These are phyloP conservation scores for Zhengitettix transpicula DNA, from an alignment of 2,888 invertebrate genomes.

Conservation along the genomic window DNA sequence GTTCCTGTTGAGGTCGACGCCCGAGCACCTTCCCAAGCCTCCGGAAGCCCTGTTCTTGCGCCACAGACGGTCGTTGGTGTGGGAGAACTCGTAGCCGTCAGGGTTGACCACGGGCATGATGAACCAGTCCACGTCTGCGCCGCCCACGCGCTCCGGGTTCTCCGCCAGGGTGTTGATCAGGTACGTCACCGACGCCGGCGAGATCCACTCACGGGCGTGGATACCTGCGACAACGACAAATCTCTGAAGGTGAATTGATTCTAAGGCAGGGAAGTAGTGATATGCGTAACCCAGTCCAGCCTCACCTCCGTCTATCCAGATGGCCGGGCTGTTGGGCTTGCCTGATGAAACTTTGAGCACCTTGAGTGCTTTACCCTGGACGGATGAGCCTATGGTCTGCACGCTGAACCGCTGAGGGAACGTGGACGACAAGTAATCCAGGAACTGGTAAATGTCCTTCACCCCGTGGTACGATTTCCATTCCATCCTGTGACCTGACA, in stretches of 20 bases:
- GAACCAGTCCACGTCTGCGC: conserved; percentile 42
- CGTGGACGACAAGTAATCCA: conserved; percentile 51
- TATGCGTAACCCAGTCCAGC: too few relatives aligned
- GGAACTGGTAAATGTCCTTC: conserved; percentile 47
- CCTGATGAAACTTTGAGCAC: conserved; percentile 26
- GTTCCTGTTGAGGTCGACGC: conserved; percentile 73
- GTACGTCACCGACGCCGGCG: conserved; percentile 60
- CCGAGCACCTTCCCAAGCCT: conserved; percentile 43
- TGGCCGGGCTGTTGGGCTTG: conserved; percentile 19
- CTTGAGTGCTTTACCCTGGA: conserved; percentile 57
- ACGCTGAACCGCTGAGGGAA: conserved; percentile 58
- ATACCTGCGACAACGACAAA: conserved; percentile 37
- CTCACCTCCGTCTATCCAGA: conserved; percentile 31
- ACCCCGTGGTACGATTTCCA: conserved; percentile 64
- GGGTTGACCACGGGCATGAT: conserved; percentile 62
- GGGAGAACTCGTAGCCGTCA: conserved; percentile 78
- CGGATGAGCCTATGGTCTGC: conserved; percentile 53
- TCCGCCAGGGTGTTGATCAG: conserved; percentile 53
- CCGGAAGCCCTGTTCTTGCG: conserved; percentile 46
- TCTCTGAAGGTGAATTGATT: too few relatives aligned
- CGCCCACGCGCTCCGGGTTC: conserved; percentile 45
- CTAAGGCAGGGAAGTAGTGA: too few relatives aligned
- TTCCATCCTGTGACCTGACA: conserved; percentile 44
- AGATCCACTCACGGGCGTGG: conserved; percentile 83
- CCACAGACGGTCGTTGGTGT: conserved; percentile 51